Percentiles rank a stretch among this genome's conserved stretches.
Evolutionary conservation across 2,888 invertebrate species (phyloP).

Genomic region (Sympetrum striolatum): DNA sequence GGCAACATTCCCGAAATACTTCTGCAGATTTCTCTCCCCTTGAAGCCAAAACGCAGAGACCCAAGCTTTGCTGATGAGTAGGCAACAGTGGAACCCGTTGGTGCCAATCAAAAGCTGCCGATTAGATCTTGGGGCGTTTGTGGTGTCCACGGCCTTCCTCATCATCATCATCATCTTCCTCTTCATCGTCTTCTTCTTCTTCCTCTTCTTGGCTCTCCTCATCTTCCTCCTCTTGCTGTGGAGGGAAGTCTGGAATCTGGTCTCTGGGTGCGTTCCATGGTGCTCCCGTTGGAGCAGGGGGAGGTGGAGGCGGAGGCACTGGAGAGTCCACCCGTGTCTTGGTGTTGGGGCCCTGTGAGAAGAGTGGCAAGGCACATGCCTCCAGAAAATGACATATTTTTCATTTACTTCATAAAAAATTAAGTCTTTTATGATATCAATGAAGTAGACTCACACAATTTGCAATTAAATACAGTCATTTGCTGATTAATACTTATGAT

Average conservation of each 20-base stretch:
- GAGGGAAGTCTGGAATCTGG: slow-evolving; percentile 51
- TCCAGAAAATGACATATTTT: slow-evolving; percentile 37
- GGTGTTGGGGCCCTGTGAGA: slow-evolving; percentile 42
- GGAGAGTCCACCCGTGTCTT: slow-evolving; percentile 30
- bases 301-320: slow-evolving; percentile 22
- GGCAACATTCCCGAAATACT: neutral
- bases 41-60: slow-evolving; percentile 11
- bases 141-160: slow-evolving; percentile 17
- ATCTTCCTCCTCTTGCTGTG: slow-evolving; percentile 49
- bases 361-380: slow-evolving; percentile 40
- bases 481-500: too few species aligned
- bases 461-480: too few species aligned
- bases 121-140: slow-evolving; percentile 33
- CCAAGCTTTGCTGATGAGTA: neutral
- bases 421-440: neutral
- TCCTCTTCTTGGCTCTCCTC: slow-evolving; percentile 49
- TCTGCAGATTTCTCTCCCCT: neutral
- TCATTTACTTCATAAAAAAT: neutral
- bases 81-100: neutral
- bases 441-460: too few species aligned
- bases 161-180: slow-evolving; percentile 36
- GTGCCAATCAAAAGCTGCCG: neutral
- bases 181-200: slow-evolving; percentile 44
- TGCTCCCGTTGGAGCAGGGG: slow-evolving; percentile 8
- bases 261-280: slow-evolving; percentile 48